Evolutionary conservation across 2,797 vertebrate genomes (phyloP).

Genomic region (Hybognathus amarus): DNA sequence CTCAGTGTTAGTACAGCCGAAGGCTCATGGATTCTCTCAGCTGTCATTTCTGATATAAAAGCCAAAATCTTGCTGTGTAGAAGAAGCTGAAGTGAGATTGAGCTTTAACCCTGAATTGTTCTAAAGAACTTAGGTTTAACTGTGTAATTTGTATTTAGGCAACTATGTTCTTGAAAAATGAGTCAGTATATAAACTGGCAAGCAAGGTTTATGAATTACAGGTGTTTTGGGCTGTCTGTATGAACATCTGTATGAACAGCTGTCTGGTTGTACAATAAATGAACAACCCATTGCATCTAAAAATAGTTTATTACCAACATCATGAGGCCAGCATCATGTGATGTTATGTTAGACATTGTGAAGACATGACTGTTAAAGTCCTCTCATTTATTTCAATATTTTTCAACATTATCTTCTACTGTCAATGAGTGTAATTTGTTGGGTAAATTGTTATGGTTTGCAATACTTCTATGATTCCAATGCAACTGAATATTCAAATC

Average conservation of each 20-base stretch:
- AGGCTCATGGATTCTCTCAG: constrained; percentile 3
- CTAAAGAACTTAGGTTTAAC: neutral
- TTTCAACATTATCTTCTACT: neutral
- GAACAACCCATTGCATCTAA: neutral
- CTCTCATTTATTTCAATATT: neutral
- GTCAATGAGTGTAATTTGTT: neutral
- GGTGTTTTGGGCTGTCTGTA: neutral
- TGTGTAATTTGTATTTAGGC: neutral
- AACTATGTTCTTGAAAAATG: neutral
- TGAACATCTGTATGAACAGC: no score
- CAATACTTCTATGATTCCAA: neutral
- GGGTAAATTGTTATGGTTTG: neutral
- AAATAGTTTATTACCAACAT: no score
- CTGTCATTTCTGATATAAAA: constrained; percentile 15
- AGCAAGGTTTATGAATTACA: neutral
- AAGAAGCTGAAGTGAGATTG: neutral
- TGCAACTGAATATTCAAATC: neutral
- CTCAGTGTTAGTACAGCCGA: constrained; percentile 1
- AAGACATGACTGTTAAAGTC: neutral
- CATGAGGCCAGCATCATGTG: no score
- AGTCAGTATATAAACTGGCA: neutral
- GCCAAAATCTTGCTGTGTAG: neutral
- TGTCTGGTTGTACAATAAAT: no score
- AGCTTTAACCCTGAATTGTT: constrained; percentile 1
- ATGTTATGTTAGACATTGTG: no score